Evolutionary conservation across 1,140 invertebrate species (phyloP).

Genomic region (Dinoponera quadriceps): DNA sequence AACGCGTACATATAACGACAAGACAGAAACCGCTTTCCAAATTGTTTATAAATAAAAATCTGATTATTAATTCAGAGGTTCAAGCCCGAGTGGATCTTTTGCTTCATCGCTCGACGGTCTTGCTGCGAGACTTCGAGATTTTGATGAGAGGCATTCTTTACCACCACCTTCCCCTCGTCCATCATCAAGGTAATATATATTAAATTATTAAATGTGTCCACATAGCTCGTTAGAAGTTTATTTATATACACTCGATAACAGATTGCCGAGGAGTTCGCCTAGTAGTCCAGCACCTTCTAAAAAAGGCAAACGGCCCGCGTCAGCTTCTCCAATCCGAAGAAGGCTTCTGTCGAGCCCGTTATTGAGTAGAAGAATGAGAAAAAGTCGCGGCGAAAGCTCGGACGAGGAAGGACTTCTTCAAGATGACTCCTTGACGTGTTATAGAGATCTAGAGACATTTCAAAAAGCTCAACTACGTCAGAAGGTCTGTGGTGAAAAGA

Average conservation of each 20-base stretch:
- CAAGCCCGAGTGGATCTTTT: conserved; percentile 81
- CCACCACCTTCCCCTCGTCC: conserved; percentile 84
- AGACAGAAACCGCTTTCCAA: not conserved
- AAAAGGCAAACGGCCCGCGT: conserved; percentile 90
- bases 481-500: conserved; percentile 88
- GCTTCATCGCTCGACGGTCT: conserved; percentile 83
- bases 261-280: conserved; percentile 90
- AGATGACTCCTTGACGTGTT: conserved; percentile 89
- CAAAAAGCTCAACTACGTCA: conserved; percentile 97
- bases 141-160: conserved; percentile 82
- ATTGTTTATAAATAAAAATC: not conserved
- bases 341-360: conserved; percentile 93
- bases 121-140: conserved; percentile 81
- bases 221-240: not conserved
- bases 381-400: conserved; percentile 93
- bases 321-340: conserved; percentile 91
- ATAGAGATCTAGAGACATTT: conserved; percentile 96
- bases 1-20: not conserved
- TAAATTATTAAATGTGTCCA: not conserved
- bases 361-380: conserved; percentile 90
- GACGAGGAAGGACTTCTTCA: conserved; percentile 92
- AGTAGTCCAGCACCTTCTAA: conserved; percentile 90
- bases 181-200: conserved; percentile 75
- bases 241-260: conserved; percentile 56
- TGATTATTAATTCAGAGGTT: conserved; percentile 71